Conservation (phyloP, 1,140 invertebrate genomes). For the Diuraphis noxia region DNA sequence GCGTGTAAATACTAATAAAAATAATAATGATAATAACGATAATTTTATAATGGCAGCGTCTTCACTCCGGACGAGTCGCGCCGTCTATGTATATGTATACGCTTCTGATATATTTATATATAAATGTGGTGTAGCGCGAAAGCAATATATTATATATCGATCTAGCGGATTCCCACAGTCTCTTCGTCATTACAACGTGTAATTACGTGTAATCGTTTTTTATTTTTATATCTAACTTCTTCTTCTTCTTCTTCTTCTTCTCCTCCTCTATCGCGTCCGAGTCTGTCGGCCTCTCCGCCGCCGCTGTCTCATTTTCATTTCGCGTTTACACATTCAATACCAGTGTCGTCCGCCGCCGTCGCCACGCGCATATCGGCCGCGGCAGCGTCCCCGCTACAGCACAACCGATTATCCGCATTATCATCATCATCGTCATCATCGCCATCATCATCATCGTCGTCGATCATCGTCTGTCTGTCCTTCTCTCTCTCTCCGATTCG, state of each 20-base stretch:
- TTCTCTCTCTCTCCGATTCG: neutral
- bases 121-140: neutral
- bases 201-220: constrained; percentile 42
- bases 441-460: neutral
- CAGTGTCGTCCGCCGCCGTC: constrained; percentile 14
- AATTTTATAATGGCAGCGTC: constrained; percentile 12
- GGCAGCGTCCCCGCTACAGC: neutral
- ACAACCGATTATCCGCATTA: constrained; percentile 35
- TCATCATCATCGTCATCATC: neutral
- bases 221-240: neutral
- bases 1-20: neutral
- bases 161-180: constrained; percentile 45
- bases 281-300: neutral
- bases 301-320: constrained; percentile 5
- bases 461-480: neutral
- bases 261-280: neutral
- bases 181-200: constrained; percentile 30
- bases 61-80: constrained; percentile 5
- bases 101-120: neutral
- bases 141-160: constrained; percentile 35
- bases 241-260: neutral
- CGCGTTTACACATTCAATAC: constrained; percentile 37
- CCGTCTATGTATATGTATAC: neutral
- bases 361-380: neutral
- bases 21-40: neutral